Conservation (phyloP, 2,888 invertebrate genomes). For the Parelbella ahira region DNA sequence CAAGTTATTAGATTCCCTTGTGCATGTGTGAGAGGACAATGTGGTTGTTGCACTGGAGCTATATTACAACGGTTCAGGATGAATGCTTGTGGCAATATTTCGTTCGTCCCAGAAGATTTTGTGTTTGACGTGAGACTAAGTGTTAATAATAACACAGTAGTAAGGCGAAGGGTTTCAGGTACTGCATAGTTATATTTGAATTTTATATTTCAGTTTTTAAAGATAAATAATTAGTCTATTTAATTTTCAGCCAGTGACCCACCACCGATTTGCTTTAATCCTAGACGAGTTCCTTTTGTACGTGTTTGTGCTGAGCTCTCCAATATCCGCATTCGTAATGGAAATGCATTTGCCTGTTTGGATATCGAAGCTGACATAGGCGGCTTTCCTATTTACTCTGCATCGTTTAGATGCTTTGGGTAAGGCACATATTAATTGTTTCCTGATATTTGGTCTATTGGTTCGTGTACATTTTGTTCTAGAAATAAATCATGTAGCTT, state of each 20-base stretch:
- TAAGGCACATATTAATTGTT: slow-evolving; percentile 34
- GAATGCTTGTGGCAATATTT: slow-evolving; percentile 88
- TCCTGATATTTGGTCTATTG: too few relatives aligned
- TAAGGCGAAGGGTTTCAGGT: slow-evolving; percentile 87
- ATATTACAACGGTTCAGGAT: slow-evolving; percentile 83
- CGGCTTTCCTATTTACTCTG: slow-evolving; percentile 79
- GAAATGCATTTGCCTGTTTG: slow-evolving; percentile 89
- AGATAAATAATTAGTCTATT: too few relatives aligned
- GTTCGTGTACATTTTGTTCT: too few relatives aligned
- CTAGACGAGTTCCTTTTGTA: slow-evolving; percentile 85
- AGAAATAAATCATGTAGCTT: too few relatives aligned
- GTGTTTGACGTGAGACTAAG: slow-evolving; percentile 86
- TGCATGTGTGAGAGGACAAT: slow-evolving; percentile 81
- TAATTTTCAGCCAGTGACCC: slow-evolving; percentile 85
- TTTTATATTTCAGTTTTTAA: too few relatives aligned
- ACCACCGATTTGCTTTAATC: slow-evolving; percentile 84
- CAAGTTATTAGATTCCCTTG: slow-evolving; percentile 82
- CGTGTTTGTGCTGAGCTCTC: slow-evolving; percentile 88
- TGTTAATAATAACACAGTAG: slow-evolving; percentile 86
- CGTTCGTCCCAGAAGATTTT: slow-evolving; percentile 90
- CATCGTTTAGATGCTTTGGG: slow-evolving; percentile 77
- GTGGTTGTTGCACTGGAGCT: slow-evolving; percentile 85
- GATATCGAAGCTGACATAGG: slow-evolving; percentile 85
- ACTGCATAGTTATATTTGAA: too few relatives aligned
- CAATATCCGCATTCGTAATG: slow-evolving; percentile 88